phyloP scores from a whole-genome alignment of 2,888 invertebrate genomes.

The Pristionchus maxplancki region DNA sequence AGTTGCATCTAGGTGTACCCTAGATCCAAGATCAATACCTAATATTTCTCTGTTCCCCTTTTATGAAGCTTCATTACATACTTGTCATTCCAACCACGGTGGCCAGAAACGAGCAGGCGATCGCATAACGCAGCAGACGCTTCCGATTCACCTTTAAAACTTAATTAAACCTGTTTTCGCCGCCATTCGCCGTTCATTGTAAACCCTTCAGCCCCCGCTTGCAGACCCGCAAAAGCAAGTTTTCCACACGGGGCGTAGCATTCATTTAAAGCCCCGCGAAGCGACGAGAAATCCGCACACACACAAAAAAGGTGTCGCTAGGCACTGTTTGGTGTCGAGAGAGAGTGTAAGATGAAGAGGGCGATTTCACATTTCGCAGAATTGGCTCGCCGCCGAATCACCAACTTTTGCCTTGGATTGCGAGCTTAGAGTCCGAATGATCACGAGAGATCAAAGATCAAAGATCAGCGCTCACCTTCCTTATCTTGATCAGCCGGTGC shows the following conservation, averaged over 20 bases:
- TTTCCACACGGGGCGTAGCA: not conserved
- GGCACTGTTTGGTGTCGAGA: not conserved
- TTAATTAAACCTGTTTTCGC: not conserved
- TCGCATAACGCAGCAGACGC: slow-evolving; percentile 40
- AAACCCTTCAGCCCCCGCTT: slow-evolving; percentile 53
- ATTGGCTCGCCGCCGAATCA: not conserved
- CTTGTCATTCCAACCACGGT: slow-evolving; percentile 9
- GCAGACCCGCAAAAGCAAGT: not conserved
- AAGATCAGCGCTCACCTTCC: slow-evolving; percentile 52
- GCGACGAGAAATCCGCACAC: too few relatives aligned
- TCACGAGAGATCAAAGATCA: not conserved
- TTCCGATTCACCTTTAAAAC: slow-evolving; percentile 3
- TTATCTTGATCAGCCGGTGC: slow-evolving; percentile 76
- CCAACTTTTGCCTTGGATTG: not conserved
- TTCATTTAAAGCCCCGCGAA: not conserved
- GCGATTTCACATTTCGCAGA: not conserved
- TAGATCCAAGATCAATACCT: too few relatives aligned
- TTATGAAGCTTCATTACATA: too few relatives aligned
- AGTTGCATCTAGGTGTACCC: too few relatives aligned
- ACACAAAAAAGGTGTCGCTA: not conserved
- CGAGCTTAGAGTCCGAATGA: too few relatives aligned
- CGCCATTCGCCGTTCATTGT: slow-evolving; percentile 55
- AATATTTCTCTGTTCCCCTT: too few relatives aligned
- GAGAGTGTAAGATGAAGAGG: not conserved
- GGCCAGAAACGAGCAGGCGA: slow-evolving; percentile 20